A percentile compares a stretch with the other conserved stretches of the same genome.
Evolutionary conservation across 2,888 invertebrate genomes (phyloP).

Genomic region (Xanthorhoe designata): DNA sequence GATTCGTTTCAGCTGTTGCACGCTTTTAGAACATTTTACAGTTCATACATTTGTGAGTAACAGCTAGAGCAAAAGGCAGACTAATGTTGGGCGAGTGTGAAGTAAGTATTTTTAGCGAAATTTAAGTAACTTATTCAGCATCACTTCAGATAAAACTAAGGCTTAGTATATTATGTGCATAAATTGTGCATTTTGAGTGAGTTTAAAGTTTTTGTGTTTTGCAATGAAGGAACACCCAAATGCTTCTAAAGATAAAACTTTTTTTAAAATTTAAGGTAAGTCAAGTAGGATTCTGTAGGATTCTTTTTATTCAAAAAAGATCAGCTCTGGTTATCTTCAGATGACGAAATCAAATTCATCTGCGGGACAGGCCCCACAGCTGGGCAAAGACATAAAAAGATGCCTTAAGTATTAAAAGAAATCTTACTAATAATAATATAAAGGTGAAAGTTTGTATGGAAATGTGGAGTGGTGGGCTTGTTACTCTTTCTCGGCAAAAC

Average conservation of each 20-base stretch:
- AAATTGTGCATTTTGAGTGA: neutral
- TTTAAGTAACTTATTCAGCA: neutral
- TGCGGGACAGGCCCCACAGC: neutral
- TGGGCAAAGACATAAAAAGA: too few relatives aligned
- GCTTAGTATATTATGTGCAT: neutral
- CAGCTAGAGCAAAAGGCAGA: neutral
- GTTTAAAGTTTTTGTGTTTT: neutral
- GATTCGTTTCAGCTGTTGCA: slow-evolving; percentile 73
- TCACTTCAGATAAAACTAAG: neutral
- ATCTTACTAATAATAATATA: too few relatives aligned
- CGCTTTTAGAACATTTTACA: slow-evolving; percentile 62
- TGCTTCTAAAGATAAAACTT: neutral
- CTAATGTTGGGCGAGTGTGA: neutral
- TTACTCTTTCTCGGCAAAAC: too few relatives aligned
- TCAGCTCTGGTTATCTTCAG: too few relatives aligned
- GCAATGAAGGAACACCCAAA: neutral
- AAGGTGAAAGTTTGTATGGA: too few relatives aligned
- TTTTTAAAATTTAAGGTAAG: neutral
- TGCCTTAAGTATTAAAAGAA: too few relatives aligned
- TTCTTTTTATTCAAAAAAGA: too few relatives aligned
- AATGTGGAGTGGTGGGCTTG: too few relatives aligned
- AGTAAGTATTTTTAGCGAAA: neutral
- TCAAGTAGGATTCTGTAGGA: too few relatives aligned
- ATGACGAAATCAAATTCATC: too few relatives aligned
- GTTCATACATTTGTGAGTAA: slow-evolving; percentile 55